phyloP scores from a whole-genome alignment of 2,888 invertebrate species.

The Odontocerum albicorne region DNA sequence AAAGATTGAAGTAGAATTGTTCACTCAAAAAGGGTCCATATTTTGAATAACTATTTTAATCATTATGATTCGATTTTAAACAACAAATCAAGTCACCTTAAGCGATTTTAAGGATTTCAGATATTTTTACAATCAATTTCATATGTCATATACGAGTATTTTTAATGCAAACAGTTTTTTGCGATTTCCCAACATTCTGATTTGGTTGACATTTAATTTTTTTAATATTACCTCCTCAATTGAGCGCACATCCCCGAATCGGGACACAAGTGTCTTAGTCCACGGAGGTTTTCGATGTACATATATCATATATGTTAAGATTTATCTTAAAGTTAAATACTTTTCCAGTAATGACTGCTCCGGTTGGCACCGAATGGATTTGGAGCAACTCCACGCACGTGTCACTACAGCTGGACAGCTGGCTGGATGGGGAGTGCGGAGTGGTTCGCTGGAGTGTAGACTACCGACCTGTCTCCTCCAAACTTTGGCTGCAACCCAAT shows the following conservation, averaged over 20 bases:
- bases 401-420: slow-evolving; percentile 74
- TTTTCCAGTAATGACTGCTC: slow-evolving; percentile 61
- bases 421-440: slow-evolving; percentile 84
- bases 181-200: no score
- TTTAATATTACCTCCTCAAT: background rate
- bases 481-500: slow-evolving; percentile 49
- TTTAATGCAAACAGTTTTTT: no score
- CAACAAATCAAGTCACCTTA: no score
- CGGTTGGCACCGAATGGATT: slow-evolving; percentile 73
- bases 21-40: no score
- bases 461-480: slow-evolving; percentile 57
- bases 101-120: no score
- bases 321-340: no score
- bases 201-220: background rate
- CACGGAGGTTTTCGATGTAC: background rate
- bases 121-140: no score
- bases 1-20: no score
- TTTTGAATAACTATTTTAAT: no score
- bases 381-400: slow-evolving; percentile 79
- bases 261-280: background rate
- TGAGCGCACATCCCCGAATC: background rate
- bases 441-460: slow-evolving; percentile 78
- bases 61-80: no score
- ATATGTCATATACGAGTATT: no score
- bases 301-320: background rate